Percentiles rank a stretch among this genome's conserved stretches.
Evolutionary conservation across 2,888 invertebrate species (phyloP).

Genomic region (Polylopha cassiicola): DNA sequence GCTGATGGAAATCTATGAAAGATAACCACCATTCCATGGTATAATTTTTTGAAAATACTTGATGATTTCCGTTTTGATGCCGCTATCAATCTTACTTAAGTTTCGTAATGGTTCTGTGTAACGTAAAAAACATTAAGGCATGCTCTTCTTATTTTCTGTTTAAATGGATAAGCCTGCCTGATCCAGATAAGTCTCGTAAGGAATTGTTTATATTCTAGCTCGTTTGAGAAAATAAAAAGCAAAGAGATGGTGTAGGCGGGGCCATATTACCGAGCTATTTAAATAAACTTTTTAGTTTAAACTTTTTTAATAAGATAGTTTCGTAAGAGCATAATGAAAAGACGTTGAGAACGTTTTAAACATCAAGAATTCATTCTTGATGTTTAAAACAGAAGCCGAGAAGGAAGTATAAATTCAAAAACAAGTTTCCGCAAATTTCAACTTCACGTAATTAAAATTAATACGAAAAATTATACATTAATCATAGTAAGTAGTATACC

Average conservation of each 20-base stretch:
- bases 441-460: too few relatives aligned
- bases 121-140: constrained; percentile 39
- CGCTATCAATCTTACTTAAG: constrained; percentile 51
- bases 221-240: constrained; percentile 27
- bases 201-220: constrained; percentile 39
- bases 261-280: constrained; percentile 18
- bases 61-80: constrained; percentile 44
- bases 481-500: too few relatives aligned
- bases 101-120: constrained; percentile 36
- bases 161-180: constrained; percentile 39
- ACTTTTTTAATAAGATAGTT: constrained; percentile 14
- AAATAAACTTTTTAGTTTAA: constrained; percentile 10
- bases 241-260: constrained; percentile 17
- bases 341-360: background rate
- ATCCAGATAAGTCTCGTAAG: constrained; percentile 40
- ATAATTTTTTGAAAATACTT: constrained; percentile 27
- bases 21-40: constrained; percentile 46
- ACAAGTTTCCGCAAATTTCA: too few relatives aligned
- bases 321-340: constrained; percentile 4
- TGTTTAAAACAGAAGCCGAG: too few relatives aligned
- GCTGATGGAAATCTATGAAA: constrained; percentile 70
- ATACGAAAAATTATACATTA: too few relatives aligned
- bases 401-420: too few relatives aligned
- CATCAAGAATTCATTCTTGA: too few relatives aligned
- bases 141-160: constrained; percentile 36